Evolutionary conservation across 2,888 invertebrate species (phyloP).

Genomic region (Tortricodes alternella): DNA sequence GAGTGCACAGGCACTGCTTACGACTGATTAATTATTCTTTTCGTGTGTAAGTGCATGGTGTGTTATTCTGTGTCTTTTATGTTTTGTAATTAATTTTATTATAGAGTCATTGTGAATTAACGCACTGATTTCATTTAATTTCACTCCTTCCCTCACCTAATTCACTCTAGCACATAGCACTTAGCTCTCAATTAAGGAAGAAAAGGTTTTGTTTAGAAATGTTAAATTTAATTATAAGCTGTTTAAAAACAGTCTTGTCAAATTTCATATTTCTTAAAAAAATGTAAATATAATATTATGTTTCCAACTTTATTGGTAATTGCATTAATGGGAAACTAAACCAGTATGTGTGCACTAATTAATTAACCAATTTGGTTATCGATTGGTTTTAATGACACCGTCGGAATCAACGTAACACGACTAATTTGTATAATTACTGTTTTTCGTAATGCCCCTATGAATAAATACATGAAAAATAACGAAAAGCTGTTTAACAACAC

Average conservation of each 20-base stretch:
- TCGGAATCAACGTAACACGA: slow-evolving; percentile 50
- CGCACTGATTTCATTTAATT: slow-evolving; percentile 78
- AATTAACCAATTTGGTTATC: slow-evolving; percentile 21
- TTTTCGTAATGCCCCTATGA: slow-evolving; percentile 32
- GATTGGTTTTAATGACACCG: slow-evolving; percentile 27
- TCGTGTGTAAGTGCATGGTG: slow-evolving; percentile 81
- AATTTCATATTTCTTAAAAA: slow-evolving; percentile 3
- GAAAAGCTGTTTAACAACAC: slow-evolving; percentile 28
- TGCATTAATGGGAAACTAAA: slow-evolving; percentile 27
- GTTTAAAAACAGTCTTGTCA: slow-evolving; percentile 29
- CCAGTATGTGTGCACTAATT: slow-evolving; percentile 32
- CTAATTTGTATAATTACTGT: slow-evolving; percentile 53
- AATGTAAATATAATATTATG: slow-evolving; percentile 16
- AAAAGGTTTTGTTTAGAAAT: slow-evolving; percentile 41
- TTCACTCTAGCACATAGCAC: slow-evolving; percentile 52
- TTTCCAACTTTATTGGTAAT: slow-evolving; percentile 1
- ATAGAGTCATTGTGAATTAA: slow-evolving; percentile 78
- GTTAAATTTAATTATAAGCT: neutral
- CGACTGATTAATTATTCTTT: slow-evolving; percentile 63
- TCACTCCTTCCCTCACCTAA: slow-evolving; percentile 67
- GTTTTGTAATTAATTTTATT: slow-evolving; percentile 79
- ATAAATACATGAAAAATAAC: slow-evolving; percentile 28
- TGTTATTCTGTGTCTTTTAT: slow-evolving; percentile 70
- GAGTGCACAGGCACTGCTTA: slow-evolving; percentile 77
- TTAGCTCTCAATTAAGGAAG: slow-evolving; percentile 38